Evolutionary conservation across 2,113 vertebrate species (phyloP).

Genomic region (Mobula hypostoma): DNA sequence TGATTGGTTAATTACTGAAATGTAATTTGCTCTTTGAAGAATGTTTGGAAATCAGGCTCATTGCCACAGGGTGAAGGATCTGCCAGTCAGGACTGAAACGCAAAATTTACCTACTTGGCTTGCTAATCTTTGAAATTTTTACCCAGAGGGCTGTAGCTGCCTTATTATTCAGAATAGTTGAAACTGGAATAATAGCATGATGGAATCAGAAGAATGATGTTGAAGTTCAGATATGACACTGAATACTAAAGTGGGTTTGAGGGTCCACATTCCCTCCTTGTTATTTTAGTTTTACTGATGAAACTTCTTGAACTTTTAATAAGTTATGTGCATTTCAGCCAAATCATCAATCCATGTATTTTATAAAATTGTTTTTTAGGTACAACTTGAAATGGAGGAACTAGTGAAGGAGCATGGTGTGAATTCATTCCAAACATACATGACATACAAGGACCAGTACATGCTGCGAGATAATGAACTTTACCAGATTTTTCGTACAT

Average conservation of each 20-base stretch:
- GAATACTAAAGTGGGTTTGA: background rate
- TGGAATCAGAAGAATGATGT: background rate
- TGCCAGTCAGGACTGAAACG: background rate
- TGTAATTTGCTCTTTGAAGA: background rate
- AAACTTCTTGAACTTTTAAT: background rate
- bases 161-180: background rate
- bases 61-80: background rate
- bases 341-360: background rate
- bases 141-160: background rate
- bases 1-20: background rate
- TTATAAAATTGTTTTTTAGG: conserved; percentile 53
- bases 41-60: background rate
- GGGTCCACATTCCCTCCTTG: background rate
- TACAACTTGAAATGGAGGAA: conserved; percentile 83
- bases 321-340: no score
- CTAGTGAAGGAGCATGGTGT: conserved; percentile 88
- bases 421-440: conserved; percentile 97
- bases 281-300: background rate
- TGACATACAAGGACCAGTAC: conserved; percentile 91
- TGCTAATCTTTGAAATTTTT: background rate
- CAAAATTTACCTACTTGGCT: background rate
- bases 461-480: conserved; percentile 94
- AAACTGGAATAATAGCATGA: background rate
- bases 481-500: conserved; percentile 82
- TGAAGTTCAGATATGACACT: background rate